Percentiles rank a stretch among this genome's conserved stretches.
These are phyloP conservation scores for Notocelia uddmanniana DNA, from an alignment of 2,888 invertebrate species.

Conservation along the genomic window DNA sequence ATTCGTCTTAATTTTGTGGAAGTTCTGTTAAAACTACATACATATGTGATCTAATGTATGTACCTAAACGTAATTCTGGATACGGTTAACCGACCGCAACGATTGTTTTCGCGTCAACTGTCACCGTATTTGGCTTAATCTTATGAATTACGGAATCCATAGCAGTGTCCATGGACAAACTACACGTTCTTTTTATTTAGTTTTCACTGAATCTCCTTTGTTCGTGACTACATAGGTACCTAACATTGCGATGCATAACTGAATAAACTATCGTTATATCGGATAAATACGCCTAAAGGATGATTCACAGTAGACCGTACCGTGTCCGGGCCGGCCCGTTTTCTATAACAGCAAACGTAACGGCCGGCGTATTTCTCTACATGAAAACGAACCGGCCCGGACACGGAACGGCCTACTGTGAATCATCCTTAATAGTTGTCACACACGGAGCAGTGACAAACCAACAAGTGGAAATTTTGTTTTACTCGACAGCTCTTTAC, in stretches of 20 bases:
- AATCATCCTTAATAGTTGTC: no score
- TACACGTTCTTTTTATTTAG: background rate
- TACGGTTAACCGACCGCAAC: conserved; percentile 12
- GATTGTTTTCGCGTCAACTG: conserved; percentile 8
- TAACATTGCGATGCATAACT: background rate
- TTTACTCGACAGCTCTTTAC: no score
- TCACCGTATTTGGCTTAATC: conserved; percentile 19
- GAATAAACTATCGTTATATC: background rate
- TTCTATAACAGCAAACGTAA: no score
- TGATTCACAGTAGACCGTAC: no score
- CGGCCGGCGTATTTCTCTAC: no score
- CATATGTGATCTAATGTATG: background rate
- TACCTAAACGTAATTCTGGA: conserved; percentile 5
- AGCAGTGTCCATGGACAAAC: background rate
- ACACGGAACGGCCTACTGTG: no score
- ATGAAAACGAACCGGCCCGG: no score
- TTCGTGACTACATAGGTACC: background rate
- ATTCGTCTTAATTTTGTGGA: background rate
- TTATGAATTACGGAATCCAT: conserved; percentile 22
- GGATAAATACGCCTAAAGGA: no score
- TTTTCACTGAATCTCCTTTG: background rate
- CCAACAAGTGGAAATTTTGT: no score
- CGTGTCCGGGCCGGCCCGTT: no score
- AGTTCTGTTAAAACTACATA: background rate
- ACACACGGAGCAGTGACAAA: no score